Evolutionary conservation across 2,113 vertebrate species (phyloP).

Genomic region (Tor tambroides): DNA sequence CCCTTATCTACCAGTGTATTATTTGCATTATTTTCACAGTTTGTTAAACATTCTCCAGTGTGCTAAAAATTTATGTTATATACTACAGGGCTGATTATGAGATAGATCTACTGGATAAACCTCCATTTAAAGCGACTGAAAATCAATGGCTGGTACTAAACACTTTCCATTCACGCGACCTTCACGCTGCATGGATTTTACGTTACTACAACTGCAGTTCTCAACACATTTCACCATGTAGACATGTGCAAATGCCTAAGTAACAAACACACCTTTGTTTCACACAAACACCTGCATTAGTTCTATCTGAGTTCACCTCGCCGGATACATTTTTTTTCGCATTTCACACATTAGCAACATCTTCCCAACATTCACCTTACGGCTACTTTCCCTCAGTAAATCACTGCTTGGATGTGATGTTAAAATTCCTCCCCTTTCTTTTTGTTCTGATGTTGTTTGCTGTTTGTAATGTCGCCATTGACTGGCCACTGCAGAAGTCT

Average conservation of each 20-base stretch:
- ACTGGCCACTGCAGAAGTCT: constrained; percentile 56
- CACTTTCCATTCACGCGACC: not conserved
- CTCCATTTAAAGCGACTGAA: not conserved
- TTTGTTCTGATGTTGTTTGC: constrained; percentile 39
- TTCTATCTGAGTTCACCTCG: constrained; percentile 3
- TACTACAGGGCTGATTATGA: not conserved
- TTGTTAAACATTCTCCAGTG: not conserved
- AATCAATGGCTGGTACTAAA: constrained; percentile 25
- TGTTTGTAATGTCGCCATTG: constrained; percentile 50
- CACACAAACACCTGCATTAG: constrained; percentile 18
- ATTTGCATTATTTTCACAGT: not conserved
- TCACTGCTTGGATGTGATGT: constrained; percentile 23
- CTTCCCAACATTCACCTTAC: constrained; percentile 2
- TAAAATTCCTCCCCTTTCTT: constrained; percentile 18
- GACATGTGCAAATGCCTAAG: not conserved
- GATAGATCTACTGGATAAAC: constrained; percentile 8
- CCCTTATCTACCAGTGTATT: not conserved
- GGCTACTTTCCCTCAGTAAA: constrained; percentile 15
- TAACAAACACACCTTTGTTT: constrained; percentile 17
- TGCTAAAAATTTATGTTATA: not conserved
- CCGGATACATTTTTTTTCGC: not conserved
- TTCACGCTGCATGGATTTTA: constrained; percentile 5
- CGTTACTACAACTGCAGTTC: not conserved
- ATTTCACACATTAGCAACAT: constrained; percentile 18
- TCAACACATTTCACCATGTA: not conserved